Evolutionary conservation across 1,140 invertebrate species (phyloP).

Genomic region (Bombyx mori): DNA sequence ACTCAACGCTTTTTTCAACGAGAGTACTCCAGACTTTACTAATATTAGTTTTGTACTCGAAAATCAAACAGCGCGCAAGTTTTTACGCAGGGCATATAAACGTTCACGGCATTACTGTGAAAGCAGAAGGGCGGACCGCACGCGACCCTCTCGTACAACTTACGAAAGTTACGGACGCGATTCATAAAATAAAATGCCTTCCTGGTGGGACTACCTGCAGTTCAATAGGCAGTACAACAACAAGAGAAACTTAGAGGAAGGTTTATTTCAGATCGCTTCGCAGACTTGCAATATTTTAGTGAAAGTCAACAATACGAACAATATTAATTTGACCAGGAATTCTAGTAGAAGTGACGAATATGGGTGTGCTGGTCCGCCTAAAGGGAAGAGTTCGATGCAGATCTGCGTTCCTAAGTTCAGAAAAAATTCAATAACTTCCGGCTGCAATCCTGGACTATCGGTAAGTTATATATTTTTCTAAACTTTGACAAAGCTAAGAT

Average conservation of each 20-base stretch:
- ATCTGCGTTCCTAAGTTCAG: conserved; percentile 60
- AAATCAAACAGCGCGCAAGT: conserved; percentile 55
- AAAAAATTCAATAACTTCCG: conserved; percentile 62
- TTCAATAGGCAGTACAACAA: conserved; percentile 66
- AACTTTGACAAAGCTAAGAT: neutral
- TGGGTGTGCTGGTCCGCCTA: conserved; percentile 61
- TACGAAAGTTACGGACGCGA: conserved; percentile 17
- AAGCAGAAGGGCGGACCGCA: conserved; percentile 15
- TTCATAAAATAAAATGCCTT: conserved; percentile 66
- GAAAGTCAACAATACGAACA: conserved; percentile 82
- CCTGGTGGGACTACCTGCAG: conserved; percentile 72
- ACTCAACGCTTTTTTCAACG: conserved; percentile 8
- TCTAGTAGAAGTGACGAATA: conserved; percentile 75
- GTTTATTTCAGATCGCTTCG: conserved; percentile 79
- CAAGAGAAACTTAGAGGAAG: conserved; percentile 77
- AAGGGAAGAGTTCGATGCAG: conserved; percentile 53
- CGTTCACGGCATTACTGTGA: conserved; percentile 15
- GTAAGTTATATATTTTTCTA: conserved; percentile 36
- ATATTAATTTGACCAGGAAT: conserved; percentile 77
- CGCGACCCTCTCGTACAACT: conserved; percentile 17
- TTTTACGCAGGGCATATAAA: conserved; percentile 7
- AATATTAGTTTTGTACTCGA: conserved; percentile 11
- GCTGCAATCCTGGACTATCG: conserved; percentile 67
- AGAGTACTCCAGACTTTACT: conserved; percentile 10
- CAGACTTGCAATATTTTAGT: conserved; percentile 80